Conservation (phyloP, 2,888 invertebrate species). For the Rhagonycha fulva region DNA sequence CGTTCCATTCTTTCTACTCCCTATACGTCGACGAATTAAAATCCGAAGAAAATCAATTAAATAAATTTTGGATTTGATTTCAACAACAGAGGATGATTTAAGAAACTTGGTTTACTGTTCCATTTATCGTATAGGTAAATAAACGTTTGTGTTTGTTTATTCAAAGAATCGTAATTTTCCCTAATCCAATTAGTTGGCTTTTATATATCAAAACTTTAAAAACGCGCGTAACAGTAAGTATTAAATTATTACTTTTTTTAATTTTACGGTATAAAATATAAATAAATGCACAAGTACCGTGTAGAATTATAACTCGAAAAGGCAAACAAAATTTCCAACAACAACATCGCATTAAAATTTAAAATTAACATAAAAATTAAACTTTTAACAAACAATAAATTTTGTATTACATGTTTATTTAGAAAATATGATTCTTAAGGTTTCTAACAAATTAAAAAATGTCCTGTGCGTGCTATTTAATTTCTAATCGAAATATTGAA, state of each 20-base stretch:
- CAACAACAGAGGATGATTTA: background rate
- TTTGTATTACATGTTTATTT: background rate
- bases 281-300: background rate
- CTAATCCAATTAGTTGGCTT: background rate
- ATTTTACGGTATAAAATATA: background rate
- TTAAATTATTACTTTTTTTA: background rate
- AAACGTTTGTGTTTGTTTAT: background rate
- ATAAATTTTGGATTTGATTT: background rate
- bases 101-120: background rate
- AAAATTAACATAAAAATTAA: background rate
- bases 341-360: background rate
- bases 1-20: slow-evolving; percentile 13
- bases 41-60: slow-evolving; percentile 13
- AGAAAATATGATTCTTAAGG: background rate
- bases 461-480: too few relatives aligned
- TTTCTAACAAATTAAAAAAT: background rate
- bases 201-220: background rate
- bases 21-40: background rate
- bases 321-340: background rate
- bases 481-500: too few relatives aligned
- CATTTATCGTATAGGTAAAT: background rate
- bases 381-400: background rate
- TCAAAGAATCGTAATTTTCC: background rate
- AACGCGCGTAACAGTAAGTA: background rate
- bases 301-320: background rate